Evolutionary conservation across 2,113 vertebrate species (phyloP), one percentile per base, ranked within the genome.

Genomic region (Nanorana parkeri): DNA sequence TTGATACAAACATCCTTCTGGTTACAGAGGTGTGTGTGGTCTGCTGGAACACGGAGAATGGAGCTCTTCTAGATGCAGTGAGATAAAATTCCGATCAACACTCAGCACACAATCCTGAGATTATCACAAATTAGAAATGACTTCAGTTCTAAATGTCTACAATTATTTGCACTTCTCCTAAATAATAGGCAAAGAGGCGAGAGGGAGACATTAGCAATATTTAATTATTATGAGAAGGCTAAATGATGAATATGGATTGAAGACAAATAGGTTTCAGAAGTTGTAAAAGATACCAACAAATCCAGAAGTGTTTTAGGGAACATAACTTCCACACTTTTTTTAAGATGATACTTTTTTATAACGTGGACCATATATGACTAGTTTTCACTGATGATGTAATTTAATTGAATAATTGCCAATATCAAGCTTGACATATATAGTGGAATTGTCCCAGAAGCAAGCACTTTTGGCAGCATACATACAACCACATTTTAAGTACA

Each of bases 1-100:
- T 19, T 16, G 51, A 78, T 78, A 78, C 65, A 68, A 56, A 78
- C 77, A 78, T 68, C 77, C 77, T 23, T 21, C 4, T 47, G 19
- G 64, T 36, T 54, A 17, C 24, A 32, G 24, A 36, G 51, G 55
- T 55, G 76, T 78, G 77, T 78, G 64, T 78, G 77, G 64, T 78
- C 76, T 78, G 13, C 23, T n/a, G 36, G 76, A 55, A 26, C 24
- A 55, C 11, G 0, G 24, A 54, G 24, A 28, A 72, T 17, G 52
- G 8, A 20, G 51, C 54, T 56, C 51, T 72, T 29, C 51, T 56
- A n/a, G 51, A 72, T 72, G n/a, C 13, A 19, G 69, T 28, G 51
- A 72, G 69, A 55, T 51, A 28, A 28, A 54, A 28, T 72, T 28
- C 68, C 26, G 13, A 47, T 47, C 41, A 47, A 51, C 47, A 52